phyloP scores from a whole-genome alignment of 2,888 invertebrate species.

The Epirrhoe alternata region DNA sequence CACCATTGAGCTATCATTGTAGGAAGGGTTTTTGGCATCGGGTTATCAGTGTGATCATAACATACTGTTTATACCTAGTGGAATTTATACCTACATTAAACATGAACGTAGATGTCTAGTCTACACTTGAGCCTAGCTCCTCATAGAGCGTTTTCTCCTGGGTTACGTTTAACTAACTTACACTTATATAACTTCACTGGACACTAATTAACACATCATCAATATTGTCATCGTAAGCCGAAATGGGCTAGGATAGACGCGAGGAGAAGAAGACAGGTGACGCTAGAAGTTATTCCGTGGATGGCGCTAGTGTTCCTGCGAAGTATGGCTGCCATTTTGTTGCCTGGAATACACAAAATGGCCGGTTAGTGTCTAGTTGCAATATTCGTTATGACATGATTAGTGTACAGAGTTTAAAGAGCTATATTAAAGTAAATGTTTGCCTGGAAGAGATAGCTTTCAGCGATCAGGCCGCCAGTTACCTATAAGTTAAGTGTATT shows the following conservation, averaged over 20 bases:
- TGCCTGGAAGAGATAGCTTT: no score
- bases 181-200: conserved; percentile 48
- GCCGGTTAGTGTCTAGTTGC: conserved; percentile 2
- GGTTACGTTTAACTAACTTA: conserved; percentile 13
- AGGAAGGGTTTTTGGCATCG: conserved; percentile 22
- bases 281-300: conserved; percentile 78
- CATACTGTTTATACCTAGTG: conserved; percentile 18
- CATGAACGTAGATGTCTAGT: conserved; percentile 1
- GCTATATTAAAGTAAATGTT: no score
- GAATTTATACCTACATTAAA: conserved; percentile 7
- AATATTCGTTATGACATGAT: no score
- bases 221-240: conserved; percentile 78
- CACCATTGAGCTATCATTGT: conserved; percentile 2
- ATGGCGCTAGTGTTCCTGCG: conserved; percentile 81
- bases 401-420: no score
- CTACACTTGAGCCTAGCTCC: conserved; percentile 14
- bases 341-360: conserved; percentile 62
- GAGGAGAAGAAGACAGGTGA: conserved; percentile 72
- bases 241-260: conserved; percentile 70
- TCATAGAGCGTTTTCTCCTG: not conserved
- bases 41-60: conserved; percentile 14
- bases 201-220: conserved; percentile 34
- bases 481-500: no score
- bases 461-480: no score
- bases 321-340: conserved; percentile 82